Conservation (phyloP, 1,140 invertebrate species). For the Thaumetopoea pityocampa region DNA sequence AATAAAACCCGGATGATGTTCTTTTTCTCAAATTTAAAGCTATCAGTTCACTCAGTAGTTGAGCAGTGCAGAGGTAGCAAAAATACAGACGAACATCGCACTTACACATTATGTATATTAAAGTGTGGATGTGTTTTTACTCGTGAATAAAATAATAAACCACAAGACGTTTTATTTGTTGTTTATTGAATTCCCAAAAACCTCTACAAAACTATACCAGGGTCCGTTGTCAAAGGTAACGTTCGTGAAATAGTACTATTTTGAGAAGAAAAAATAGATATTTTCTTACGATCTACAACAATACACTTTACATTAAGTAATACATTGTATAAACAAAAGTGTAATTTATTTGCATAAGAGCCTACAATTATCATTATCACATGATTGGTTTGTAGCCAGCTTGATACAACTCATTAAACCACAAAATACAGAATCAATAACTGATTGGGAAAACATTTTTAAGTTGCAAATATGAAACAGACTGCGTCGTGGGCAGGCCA, state of each 20-base stretch:
- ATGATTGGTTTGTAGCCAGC: too few species aligned
- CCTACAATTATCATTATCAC: slow-evolving; percentile 6
- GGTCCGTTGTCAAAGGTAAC: slow-evolving; percentile 60
- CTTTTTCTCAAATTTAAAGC: too few species aligned
- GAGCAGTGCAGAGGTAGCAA: too few species aligned
- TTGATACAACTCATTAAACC: too few species aligned
- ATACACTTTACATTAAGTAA: slow-evolving; percentile 22
- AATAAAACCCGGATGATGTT: too few species aligned
- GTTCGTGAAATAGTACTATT: slow-evolving; percentile 44
- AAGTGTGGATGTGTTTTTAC: slow-evolving; percentile 11
- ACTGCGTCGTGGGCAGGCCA: too few species aligned
- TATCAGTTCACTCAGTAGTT: too few species aligned
- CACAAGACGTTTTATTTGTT: slow-evolving; percentile 41
- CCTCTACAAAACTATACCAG: slow-evolving; percentile 73
- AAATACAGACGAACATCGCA: slow-evolving; percentile 7
- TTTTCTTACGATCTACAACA: slow-evolving; percentile 27
- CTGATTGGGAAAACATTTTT: too few species aligned
- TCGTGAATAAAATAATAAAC: slow-evolving; percentile 36
- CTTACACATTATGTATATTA: slow-evolving; percentile 3
- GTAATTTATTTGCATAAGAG: slow-evolving; percentile 3
- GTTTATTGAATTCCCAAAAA: slow-evolving; percentile 68
- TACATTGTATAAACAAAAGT: slow-evolving; percentile 23
- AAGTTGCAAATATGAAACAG: too few species aligned
- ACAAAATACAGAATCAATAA: too few species aligned
- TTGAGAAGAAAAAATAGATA: slow-evolving; percentile 26